These are phyloP conservation scores for Calypte anna DNA, from an alignment of 2,113 vertebrate genomes.

Conservation along the genomic window DNA sequence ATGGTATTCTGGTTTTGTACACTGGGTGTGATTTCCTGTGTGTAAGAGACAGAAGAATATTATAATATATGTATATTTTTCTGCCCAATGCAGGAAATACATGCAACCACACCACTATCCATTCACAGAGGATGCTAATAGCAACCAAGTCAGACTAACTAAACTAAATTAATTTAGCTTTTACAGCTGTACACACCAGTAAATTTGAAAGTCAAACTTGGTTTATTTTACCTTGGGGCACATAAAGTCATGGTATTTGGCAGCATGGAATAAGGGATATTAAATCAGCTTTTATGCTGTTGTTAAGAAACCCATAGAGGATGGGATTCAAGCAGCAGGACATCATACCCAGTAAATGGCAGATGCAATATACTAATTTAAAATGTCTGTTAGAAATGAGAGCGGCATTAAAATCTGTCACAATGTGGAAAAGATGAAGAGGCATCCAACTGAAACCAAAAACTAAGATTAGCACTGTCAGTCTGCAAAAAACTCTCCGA, in stretches of 20 bases:
- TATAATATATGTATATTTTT: neutral
- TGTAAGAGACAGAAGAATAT: neutral
- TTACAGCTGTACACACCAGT: neutral
- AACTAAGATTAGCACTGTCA: slow-evolving; percentile 81
- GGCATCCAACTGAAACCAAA: slow-evolving; percentile 88
- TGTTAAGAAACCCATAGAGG: slow-evolving; percentile 86
- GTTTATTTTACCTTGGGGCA: slow-evolving; percentile 9
- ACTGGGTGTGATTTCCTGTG: neutral
- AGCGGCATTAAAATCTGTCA: slow-evolving; percentile 84
- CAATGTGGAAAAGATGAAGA: slow-evolving; percentile 84
- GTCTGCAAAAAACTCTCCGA: slow-evolving; percentile 80
- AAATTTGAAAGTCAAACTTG: neutral
- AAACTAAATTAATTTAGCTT: slow-evolving; percentile 13
- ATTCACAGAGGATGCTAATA: neutral
- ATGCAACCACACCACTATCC: neutral
- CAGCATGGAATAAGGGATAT: slow-evolving; percentile 80
- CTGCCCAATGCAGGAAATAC: slow-evolving; percentile 21
- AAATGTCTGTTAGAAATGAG: slow-evolving; percentile 86
- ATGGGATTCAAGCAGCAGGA: slow-evolving; percentile 88
- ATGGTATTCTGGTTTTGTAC: neutral
- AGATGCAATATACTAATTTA: slow-evolving; percentile 86
- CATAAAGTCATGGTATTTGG: slow-evolving; percentile 71
- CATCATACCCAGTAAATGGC: slow-evolving; percentile 85
- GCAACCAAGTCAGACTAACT: slow-evolving; percentile 7
- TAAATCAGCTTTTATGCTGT: slow-evolving; percentile 84